Evolutionary conservation across 2,888 invertebrate genomes (phyloP).

Genomic region (Idaea dimidiata): DNA sequence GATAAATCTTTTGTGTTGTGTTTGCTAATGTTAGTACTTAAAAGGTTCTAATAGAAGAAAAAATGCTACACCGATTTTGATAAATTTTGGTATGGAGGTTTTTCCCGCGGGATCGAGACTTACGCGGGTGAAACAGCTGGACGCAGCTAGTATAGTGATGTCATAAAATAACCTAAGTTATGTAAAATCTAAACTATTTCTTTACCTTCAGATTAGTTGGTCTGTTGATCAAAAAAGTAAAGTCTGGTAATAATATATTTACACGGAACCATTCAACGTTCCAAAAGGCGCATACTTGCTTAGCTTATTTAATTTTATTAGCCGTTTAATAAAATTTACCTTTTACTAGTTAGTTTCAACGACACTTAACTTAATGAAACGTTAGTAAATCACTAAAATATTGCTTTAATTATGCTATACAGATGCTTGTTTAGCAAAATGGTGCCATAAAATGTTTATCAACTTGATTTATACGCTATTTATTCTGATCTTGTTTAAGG

Average conservation of each 20-base stretch:
- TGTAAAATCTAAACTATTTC: too few species aligned
- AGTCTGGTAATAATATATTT: not conserved
- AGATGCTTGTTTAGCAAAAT: slow-evolving; percentile 31
- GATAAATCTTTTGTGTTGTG: too few species aligned
- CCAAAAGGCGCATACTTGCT: not conserved
- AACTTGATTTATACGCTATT: slow-evolving; percentile 30
- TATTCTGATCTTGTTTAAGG: slow-evolving; percentile 26
- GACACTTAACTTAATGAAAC: slow-evolving; percentile 16
- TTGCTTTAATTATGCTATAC: slow-evolving; percentile 32
- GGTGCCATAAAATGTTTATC: slow-evolving; percentile 34
- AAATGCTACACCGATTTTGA: too few species aligned
- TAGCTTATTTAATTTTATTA: not conserved
- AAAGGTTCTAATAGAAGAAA: too few species aligned
- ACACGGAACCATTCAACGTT: not conserved
- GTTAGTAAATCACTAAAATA: slow-evolving; percentile 24
- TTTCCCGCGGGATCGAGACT: too few species aligned
- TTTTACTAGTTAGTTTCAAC: slow-evolving; percentile 13
- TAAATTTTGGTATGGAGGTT: too few species aligned
- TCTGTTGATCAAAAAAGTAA: too few species aligned
- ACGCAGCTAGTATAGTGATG: too few species aligned
- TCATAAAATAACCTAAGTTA: too few species aligned
- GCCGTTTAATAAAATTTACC: slow-evolving; percentile 7
- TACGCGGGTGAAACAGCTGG: too few species aligned
- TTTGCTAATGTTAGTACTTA: too few species aligned
- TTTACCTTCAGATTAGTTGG: too few species aligned